phyloP scores from a whole-genome alignment of 2,113 vertebrate species.

The Chaenocephalus aceratus region DNA sequence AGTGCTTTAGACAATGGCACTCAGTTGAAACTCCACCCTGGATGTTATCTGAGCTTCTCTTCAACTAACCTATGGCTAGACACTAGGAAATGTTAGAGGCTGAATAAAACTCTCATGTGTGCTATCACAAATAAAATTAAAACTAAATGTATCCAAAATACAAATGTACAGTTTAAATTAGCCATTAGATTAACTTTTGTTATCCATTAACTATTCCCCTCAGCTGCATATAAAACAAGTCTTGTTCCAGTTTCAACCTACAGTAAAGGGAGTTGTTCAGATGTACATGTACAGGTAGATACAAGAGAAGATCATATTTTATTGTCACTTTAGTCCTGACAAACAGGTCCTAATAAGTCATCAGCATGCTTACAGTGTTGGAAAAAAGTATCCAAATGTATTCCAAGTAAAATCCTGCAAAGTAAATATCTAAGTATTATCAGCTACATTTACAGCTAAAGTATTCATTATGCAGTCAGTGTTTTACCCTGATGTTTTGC shows the following conservation, averaged over 20 bases:
- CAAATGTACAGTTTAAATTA: constrained; percentile 12
- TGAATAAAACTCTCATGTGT: background rate
- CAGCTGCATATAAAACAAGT: background rate
- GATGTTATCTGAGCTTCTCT: constrained; percentile 62
- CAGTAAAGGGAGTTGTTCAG: background rate
- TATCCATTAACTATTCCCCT: background rate
- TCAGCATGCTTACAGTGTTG: fast-evolving
- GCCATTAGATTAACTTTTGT: background rate
- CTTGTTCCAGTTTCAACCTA: background rate
- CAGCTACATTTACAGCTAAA: too few relatives aligned
- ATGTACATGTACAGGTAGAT: background rate
- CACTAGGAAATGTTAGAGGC: constrained; percentile 44
- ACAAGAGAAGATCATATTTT: background rate
- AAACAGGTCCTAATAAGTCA: background rate
- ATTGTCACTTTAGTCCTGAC: background rate
- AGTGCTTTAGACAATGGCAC: constrained; percentile 36
- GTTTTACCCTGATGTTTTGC: too few relatives aligned
- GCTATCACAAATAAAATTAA: background rate
- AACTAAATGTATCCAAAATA: constrained; percentile 28
- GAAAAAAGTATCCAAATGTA: too few relatives aligned
- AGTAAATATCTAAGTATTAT: too few relatives aligned
- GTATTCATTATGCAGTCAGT: too few relatives aligned
- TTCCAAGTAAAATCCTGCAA: too few relatives aligned
- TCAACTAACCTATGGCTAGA: constrained; percentile 30
- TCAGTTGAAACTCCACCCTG: constrained; percentile 63